Evolutionary conservation across 2,797 vertebrate species (phyloP), one percentile per base, ranked within the genome.

Genomic region (Onychomys arenicola): DNA sequence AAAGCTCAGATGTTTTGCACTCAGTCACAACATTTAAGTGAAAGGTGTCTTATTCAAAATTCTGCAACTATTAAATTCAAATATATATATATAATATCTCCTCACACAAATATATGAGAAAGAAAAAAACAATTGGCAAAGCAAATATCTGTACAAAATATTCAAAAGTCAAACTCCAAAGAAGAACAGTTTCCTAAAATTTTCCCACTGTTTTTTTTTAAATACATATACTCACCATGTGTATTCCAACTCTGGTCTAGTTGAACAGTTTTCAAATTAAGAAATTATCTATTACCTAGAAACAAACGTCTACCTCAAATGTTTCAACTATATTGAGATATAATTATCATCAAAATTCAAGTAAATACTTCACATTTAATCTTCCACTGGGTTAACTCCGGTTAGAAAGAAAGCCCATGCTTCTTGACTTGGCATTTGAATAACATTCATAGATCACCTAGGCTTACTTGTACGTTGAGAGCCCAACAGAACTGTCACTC

Each of bases 1-100:
- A 99, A 97, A 99, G 89, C 98, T 98, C 97, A 95, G 98, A 97
- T 98, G 98, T 98, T 98, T 98, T 97, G 98, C 98, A 98, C 87
- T 84, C 97, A 95, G 98, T 91, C 95, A 97, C 97, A 98, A 98
- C 98, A 98, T 98, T 81, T 84, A 93, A 93, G 63, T 94, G 43
- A 78, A 86, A 32, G 73, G 89, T 95, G 89, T 91, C 91, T 95
- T 94, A 63, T 5, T 84, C 57, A 71, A 27, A 95, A 94, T 84
- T 94, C 67, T 83, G 69, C 78, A 75, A 69, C 78, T 91, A 69
- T 34, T 37, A 67, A 94, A 93, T 91, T 95, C 94, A 93, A 94
- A 77, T 91, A 88, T 23, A 87, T 29, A 76, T 9, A 77, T 67
- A 83, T 67, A 77, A n/a, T n/a, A n/a, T n/a, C n/a, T 76, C 46